A percentile compares a stretch with the other conserved stretches of the same genome.
Conservation (phyloP, 2,113 vertebrate genomes). For the Campylomormyrus tamandua region DNA sequence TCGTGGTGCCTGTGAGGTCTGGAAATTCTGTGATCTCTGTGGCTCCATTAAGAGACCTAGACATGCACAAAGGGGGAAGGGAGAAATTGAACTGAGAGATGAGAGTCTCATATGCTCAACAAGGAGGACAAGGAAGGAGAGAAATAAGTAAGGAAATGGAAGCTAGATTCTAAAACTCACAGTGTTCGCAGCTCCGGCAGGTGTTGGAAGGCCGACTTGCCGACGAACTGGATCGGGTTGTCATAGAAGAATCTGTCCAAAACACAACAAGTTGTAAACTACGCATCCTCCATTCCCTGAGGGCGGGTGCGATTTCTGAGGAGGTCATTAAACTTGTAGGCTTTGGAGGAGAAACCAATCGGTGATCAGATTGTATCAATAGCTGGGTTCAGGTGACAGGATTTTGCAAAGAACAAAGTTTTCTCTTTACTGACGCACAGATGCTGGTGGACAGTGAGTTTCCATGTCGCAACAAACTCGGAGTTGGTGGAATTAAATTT, state of each 20-base stretch:
- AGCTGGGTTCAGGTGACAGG: background rate
- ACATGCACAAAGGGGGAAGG: constrained; percentile 35
- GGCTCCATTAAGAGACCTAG: constrained; percentile 84
- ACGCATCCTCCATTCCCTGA: background rate
- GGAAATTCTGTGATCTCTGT: constrained; percentile 84
- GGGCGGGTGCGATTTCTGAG: background rate
- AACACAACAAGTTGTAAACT: background rate
- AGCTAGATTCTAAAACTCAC: constrained; percentile 30
- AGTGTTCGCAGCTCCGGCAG: constrained; percentile 64
- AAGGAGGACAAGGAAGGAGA: background rate
- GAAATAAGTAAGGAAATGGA: background rate
- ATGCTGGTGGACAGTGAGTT: background rate
- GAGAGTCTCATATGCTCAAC: background rate
- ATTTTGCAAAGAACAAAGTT: background rate
- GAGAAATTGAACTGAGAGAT: background rate
- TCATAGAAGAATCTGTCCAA: constrained; percentile 78
- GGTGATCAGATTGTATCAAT: background rate
- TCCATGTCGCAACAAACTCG: background rate
- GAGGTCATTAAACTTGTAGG: background rate
- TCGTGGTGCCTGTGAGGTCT: constrained; percentile 80
- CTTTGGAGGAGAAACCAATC: background rate
- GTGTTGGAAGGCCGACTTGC: constrained; percentile 70
- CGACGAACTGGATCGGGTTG: constrained; percentile 73
- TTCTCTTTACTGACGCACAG: background rate
- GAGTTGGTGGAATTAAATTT: background rate